Evolutionary conservation across 2,888 invertebrate genomes (phyloP).

Genomic region (Dynastes maya): DNA sequence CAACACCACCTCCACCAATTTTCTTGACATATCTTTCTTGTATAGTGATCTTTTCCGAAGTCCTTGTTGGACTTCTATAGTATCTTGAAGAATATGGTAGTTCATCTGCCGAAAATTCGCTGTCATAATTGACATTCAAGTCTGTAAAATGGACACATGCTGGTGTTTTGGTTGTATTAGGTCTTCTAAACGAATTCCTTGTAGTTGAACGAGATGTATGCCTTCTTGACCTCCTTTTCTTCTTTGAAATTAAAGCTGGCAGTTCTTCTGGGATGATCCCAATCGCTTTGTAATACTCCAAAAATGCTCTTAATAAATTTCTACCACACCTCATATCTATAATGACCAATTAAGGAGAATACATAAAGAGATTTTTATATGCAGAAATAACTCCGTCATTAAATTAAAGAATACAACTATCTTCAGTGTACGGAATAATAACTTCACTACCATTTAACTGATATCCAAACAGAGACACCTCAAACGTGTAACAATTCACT

Average conservation of each 20-base stretch:
- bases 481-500: conserved; percentile 90
- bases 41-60: conserved; percentile 44
- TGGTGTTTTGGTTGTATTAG: conserved; percentile 71
- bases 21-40: conserved; percentile 38
- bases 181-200: conserved; percentile 68
- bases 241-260: conserved; percentile 58
- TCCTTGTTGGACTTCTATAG: conserved; percentile 61
- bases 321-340: conserved; percentile 85
- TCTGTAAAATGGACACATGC: conserved; percentile 74
- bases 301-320: conserved; percentile 82
- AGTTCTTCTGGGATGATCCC: conserved; percentile 75
- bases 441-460: conserved; percentile 80
- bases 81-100: conserved; percentile 62
- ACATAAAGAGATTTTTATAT: too few relatives aligned
- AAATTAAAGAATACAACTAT: conserved; percentile 90
- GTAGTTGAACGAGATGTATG: conserved; percentile 62
- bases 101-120: conserved; percentile 72
- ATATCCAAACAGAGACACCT: conserved; percentile 94
- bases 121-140: conserved; percentile 73
- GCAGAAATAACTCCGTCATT: background rate
- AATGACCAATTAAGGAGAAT: conserved; percentile 62
- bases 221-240: conserved; percentile 60
- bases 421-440: conserved; percentile 91
- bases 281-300: conserved; percentile 86
- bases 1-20: conserved; percentile 27